phyloP scores from a whole-genome alignment of 2,797 vertebrate species.

The Phylloscopus collybita region DNA sequence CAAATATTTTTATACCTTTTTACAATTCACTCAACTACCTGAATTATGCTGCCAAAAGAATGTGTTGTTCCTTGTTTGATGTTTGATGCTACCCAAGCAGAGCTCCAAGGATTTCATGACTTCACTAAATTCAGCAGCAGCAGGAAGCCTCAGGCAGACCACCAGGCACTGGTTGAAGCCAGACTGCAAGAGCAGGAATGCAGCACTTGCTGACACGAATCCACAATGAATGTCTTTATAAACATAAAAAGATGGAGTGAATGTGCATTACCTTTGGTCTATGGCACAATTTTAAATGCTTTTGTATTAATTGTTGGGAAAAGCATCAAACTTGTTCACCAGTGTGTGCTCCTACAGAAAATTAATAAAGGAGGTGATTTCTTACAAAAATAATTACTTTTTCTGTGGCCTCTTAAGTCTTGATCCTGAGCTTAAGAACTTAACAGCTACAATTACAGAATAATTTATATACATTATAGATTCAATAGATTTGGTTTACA shows the following conservation, averaged over 20 bases:
- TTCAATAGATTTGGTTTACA: background rate
- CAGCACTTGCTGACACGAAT: background rate
- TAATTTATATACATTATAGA: background rate
- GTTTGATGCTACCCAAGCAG: background rate
- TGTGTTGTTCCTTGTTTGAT: background rate
- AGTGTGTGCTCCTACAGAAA: background rate
- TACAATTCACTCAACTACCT: background rate
- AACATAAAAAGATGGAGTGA: background rate
- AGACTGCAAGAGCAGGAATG: background rate
- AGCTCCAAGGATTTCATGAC: background rate
- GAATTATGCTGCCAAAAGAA: background rate
- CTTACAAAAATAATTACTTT: background rate
- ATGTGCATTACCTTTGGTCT: background rate
- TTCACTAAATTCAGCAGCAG: background rate
- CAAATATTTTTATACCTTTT: background rate
- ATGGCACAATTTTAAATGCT: background rate
- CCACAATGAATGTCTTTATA: background rate
- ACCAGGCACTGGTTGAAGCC: background rate
- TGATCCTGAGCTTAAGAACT: background rate
- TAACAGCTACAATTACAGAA: background rate
- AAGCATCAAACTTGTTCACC: background rate
- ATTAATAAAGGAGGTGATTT: background rate
- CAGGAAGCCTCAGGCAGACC: background rate
- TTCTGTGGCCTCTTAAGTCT: background rate
- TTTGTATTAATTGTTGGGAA: background rate